Percentiles rank a stretch among this genome's conserved stretches.
These are phyloP conservation scores for Microcebus lehilahytsara DNA, from an alignment of 2,113 vertebrate species.

Conservation along the genomic window DNA sequence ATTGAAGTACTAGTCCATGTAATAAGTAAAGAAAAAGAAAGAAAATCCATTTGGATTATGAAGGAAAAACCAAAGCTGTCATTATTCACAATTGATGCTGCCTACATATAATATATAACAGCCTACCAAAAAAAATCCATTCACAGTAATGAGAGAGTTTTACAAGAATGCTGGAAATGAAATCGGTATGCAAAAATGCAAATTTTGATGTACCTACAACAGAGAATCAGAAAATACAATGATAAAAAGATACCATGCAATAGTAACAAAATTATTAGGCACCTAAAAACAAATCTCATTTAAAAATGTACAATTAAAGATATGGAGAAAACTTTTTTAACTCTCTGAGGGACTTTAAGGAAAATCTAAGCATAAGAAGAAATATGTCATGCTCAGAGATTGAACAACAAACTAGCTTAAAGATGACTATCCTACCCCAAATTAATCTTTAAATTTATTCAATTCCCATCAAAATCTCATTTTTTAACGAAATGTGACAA, in stretches of 20 bases:
- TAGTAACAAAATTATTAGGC: neutral
- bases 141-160: neutral
- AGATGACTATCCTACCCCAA: neutral
- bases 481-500: conserved; percentile 25
- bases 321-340: neutral
- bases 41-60: neutral
- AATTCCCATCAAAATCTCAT: neutral
- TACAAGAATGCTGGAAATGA: neutral
- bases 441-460: conserved; percentile 8
- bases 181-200: neutral
- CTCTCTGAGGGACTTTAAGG: neutral
- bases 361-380: neutral
- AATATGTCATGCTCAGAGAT: neutral
- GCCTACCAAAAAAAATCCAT: neutral
- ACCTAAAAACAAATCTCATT: neutral
- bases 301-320: neutral
- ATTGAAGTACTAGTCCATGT: neutral
- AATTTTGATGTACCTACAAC: neutral
- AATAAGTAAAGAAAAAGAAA: conserved; percentile 32
- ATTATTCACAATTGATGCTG: neutral
- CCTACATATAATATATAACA: neutral
- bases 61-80: neutral
- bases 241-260: neutral
- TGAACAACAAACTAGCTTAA: neutral
- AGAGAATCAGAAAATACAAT: neutral